Evolutionary conservation across 2,888 invertebrate genomes (phyloP), one percentile per base, ranked within the genome.

Genomic region (Dynastes hyllus): DNA sequence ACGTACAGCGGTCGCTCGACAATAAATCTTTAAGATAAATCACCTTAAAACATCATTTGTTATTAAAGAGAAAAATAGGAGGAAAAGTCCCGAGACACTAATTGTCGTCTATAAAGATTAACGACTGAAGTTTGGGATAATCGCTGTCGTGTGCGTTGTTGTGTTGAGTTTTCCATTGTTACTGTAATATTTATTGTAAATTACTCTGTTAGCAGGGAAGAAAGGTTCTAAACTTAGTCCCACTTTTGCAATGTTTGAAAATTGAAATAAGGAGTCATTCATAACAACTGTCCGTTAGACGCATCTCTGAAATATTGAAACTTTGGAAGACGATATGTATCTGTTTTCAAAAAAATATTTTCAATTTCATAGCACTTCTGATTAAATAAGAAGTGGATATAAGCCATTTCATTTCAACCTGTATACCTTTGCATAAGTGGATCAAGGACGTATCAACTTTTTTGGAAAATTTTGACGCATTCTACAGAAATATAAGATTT

Each of bases 11-110:
- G 16, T 53, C 16, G 22, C 37, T 22, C 85, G 82, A 84, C 85
- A 85, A 86, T 86, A 86, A 86, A 86, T 86, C 86, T 86, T 83
- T 83, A 84, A 86, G 87, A 86, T 86, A 85, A 86, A 87, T 86
- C 84, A 86, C 83, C 84, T 82, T 84, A 78, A 79, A 83, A 84
- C 83, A 82, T 85, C 85, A 86, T 86, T 87, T 86, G 85, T 86
- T 85, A 85, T 84, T 84, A 85, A 86, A 85, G 85, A 85, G 86
- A 86, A 86, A 86, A 87, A 86, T 86, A 86, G 86, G 85, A 84
- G 85, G 85, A 84, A 85, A 86, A 86, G 84, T 85, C 86, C 83
- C 83, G 81, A 83, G 86, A 86, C 86, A 86, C 85, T 87, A 86
- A 86, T 86, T 86, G 87, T 86, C 85, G 84, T 82, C 83, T 84